These are phyloP conservation scores for Neodiprion pinetum DNA, from an alignment of 1,140 invertebrate genomes.

Conservation along the genomic window DNA sequence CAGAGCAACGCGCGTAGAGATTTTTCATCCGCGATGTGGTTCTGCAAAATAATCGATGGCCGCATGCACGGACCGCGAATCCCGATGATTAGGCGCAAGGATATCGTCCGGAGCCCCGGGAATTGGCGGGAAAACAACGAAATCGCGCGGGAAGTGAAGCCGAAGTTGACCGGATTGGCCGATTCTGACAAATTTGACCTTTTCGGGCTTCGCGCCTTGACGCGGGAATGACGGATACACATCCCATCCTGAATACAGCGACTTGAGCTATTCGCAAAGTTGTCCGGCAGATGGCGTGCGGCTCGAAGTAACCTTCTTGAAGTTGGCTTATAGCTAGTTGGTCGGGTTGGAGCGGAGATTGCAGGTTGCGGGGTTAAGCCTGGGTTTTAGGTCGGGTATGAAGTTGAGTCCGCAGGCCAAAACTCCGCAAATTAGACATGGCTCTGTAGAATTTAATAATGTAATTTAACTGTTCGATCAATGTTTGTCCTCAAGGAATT, in stretches of 20 bases:
- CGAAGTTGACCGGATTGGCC: too few species aligned
- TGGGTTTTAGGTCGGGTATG: background rate
- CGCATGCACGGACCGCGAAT: too few species aligned
- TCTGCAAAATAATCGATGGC: too few species aligned
- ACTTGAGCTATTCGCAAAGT: background rate
- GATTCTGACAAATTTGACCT: too few species aligned
- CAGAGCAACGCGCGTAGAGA: background rate
- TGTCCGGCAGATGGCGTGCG: background rate
- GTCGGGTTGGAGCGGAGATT: background rate
- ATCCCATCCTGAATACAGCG: too few species aligned
- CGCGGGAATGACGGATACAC: too few species aligned
- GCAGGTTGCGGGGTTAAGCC: background rate
- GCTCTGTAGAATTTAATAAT: background rate
- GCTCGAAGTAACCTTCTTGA: background rate
- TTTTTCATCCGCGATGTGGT: too few species aligned
- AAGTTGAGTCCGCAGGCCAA: background rate
- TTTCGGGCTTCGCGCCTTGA: too few species aligned
- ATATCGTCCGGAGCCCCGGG: too few species aligned
- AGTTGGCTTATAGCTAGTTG: background rate
- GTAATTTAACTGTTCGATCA: slow-evolving; percentile 1
- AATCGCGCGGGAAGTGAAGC: too few species aligned
- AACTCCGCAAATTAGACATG: slow-evolving; percentile 1
- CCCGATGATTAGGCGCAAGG: too few species aligned
- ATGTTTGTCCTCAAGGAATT: background rate
- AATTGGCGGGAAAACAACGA: too few species aligned